Base-by-base conservation (phyloP, 2,797 vertebrate genomes). In the Phalloptychus januarius region DNA sequence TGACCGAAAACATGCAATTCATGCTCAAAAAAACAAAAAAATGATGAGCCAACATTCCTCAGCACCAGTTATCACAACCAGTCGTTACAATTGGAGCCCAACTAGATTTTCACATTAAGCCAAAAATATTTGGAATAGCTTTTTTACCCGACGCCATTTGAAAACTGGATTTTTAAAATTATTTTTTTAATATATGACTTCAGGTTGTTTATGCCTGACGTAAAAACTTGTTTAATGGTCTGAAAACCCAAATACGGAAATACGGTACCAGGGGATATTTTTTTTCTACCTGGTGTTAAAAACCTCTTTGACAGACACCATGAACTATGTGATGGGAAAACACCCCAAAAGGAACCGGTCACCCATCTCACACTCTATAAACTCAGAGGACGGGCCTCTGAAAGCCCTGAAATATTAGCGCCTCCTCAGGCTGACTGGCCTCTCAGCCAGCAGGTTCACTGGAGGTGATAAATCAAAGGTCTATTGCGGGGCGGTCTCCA, bases 381-480 rank as follows among this genome's bases (percentile, higher is more conserved):
- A 71, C 56, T 54, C 38, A 75, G 10, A 73, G 77, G 78, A 74
- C 74, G 77, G 83, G 77, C 73, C 72, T 83, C 85, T 81, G 58
- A 75, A 20, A 75, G 83, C 75, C 76, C 76, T 84, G 84, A 87
- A 71, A 76, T 80, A 80, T 88, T 75, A 83, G 72, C 74, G 54
- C 75, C 83, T 83, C 31, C 65, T 81, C 71, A 89, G 86, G 87
- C 69, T 63, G 81, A 83, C 74, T 71, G 86, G 91, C 88, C 91
- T 84, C 88, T 92, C 91, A 92, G 88, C 88, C 88, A 75, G 78
- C 87, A 89, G 87, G 71, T 72, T 86, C 76, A 83, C 86, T 67
- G 31, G 16, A 74, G 84, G 89, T 92, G 85, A 95, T 95, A 91
- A 95, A 95, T 95, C 94, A 94, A 85, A 84, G 81, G 52, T 81